phyloP scores from a whole-genome alignment of 2,888 invertebrate genomes.

The Cephus pulcher region DNA sequence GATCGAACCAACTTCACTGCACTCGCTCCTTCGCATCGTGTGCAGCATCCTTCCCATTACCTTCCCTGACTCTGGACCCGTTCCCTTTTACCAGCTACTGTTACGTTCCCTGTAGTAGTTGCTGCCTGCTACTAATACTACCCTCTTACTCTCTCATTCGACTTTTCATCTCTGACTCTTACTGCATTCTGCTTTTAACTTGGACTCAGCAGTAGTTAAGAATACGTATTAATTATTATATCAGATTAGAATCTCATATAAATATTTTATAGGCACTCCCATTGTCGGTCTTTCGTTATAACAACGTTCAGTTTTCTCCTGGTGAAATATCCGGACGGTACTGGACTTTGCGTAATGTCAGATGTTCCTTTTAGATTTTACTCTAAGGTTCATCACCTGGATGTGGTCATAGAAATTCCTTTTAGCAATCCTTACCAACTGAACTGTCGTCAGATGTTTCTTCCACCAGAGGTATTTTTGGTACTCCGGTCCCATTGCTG shows the following conservation, averaged over 20 bases:
- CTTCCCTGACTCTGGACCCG: background rate
- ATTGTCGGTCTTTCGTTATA: background rate
- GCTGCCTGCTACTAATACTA: background rate
- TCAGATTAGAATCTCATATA: background rate
- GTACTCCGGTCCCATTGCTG: conserved; percentile 87
- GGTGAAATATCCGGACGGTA: background rate
- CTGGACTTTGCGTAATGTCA: background rate
- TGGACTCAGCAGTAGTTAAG: background rate
- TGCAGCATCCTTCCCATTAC: background rate
- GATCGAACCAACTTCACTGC: background rate
- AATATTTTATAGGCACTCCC: background rate
- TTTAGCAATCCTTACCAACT: conserved; percentile 74
- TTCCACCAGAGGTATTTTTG: conserved; percentile 93
- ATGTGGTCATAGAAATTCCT: background rate
- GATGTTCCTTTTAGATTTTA: background rate
- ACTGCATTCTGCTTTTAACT: background rate
- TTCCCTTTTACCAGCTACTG: background rate
- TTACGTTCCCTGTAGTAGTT: background rate
- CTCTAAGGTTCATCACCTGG: background rate
- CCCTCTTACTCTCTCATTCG: background rate
- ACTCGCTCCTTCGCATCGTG: background rate
- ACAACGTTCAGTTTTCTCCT: background rate
- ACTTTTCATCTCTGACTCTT: background rate
- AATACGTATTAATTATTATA: background rate
- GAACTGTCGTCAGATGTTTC: conserved; percentile 85